A percentile compares a stretch with the other conserved stretches of the same genome.
Conservation (phyloP, 2,888 invertebrate genomes). For the Drosophila yooni region DNA sequence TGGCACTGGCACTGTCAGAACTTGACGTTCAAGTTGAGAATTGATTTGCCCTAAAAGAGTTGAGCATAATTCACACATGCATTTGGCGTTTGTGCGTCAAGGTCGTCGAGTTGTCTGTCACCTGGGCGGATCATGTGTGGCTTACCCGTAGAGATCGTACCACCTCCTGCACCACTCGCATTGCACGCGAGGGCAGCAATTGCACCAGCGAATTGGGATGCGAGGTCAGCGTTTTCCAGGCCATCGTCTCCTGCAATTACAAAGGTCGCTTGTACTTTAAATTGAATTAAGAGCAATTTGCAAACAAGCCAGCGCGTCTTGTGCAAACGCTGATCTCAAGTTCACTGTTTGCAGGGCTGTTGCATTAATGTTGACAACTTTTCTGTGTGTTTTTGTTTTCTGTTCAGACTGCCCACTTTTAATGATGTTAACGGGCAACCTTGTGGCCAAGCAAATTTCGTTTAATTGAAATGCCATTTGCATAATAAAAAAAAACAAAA, state of each 20-base stretch:
- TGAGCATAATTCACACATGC: slow-evolving; percentile 3
- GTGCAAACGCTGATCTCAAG: slow-evolving; percentile 58
- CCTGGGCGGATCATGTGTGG: background rate
- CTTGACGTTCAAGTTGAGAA: slow-evolving; percentile 45
- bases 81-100: slow-evolving; percentile 50
- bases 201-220: slow-evolving; percentile 85
- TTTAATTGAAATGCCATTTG: slow-evolving; percentile 79
- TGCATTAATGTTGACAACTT: slow-evolving; percentile 64
- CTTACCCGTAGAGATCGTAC: slow-evolving; percentile 84
- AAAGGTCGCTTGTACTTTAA: slow-evolving; percentile 39
- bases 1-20: slow-evolving; percentile 4
- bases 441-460: slow-evolving; percentile 62
- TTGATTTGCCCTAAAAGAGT: slow-evolving; percentile 25
- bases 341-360: slow-evolving; percentile 46
- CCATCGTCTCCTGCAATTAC: slow-evolving; percentile 83
- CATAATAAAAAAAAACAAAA: slow-evolving; percentile 47
- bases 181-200: slow-evolving; percentile 84
- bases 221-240: slow-evolving; percentile 85
- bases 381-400: slow-evolving; percentile 10
- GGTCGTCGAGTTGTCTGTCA: slow-evolving; percentile 26
- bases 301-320: slow-evolving; percentile 54
- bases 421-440: slow-evolving; percentile 71
- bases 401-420: slow-evolving; percentile 42
- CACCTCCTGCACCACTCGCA: slow-evolving; percentile 85
- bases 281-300: slow-evolving; percentile 56